These are phyloP conservation scores for Apolygus lucorum DNA, from an alignment of 1,140 invertebrate genomes.

Conservation along the genomic window DNA sequence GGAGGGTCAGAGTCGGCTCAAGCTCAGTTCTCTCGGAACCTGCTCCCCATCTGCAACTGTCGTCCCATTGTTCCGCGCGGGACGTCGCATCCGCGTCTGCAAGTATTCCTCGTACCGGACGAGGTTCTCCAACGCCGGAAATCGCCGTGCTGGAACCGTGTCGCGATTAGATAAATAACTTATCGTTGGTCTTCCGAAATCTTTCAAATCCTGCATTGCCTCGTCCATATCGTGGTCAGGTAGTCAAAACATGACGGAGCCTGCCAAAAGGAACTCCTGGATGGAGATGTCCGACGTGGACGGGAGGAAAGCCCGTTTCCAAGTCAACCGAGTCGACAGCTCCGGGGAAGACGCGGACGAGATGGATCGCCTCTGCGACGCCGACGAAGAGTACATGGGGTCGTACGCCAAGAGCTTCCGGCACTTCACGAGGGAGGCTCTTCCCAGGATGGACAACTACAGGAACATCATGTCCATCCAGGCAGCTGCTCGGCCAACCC, in stretches of 20 bases:
- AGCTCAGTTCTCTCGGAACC: no score
- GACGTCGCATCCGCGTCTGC: no score
- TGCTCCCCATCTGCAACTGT: no score
- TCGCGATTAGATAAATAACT: no score
- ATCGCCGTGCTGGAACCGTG: no score
- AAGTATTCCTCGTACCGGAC: no score
- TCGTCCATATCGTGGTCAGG: no score
- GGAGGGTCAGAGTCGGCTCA: no score
- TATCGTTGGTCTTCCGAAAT: no score
- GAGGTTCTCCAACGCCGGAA: no score
- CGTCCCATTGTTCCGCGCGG: no score
- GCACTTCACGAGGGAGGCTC: constrained; percentile 81
- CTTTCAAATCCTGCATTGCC: no score
- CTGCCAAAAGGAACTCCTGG: neutral
- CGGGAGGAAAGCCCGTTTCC: constrained; percentile 44
- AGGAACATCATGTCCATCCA: constrained; percentile 84
- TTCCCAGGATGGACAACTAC: constrained; percentile 88
- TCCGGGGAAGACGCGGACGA: constrained; percentile 40
- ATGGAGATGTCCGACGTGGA: constrained; percentile 27
- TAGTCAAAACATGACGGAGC: neutral
- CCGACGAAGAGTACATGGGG: constrained; percentile 49
- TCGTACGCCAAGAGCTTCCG: constrained; percentile 73
- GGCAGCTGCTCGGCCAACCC: constrained; percentile 75
- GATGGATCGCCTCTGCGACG: constrained; percentile 38
- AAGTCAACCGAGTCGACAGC: constrained; percentile 49